Conservation (phyloP, 2,113 vertebrate genomes). For the Lonchura striata region DNA sequence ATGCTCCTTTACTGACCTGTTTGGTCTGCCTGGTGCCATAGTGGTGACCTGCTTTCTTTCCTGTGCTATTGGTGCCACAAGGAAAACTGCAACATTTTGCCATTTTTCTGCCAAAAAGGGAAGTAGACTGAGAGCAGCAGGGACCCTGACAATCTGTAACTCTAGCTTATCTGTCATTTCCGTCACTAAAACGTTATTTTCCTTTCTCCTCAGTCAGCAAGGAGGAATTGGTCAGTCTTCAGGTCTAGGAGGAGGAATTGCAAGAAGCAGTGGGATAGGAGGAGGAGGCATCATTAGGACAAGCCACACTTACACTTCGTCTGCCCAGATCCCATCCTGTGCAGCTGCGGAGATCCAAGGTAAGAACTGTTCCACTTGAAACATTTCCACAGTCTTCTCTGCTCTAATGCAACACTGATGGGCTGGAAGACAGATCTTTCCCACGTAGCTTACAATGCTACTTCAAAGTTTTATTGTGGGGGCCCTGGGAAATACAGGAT, state of each 20-base stretch:
- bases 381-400: background rate
- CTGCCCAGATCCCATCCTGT: slow-evolving; percentile 46
- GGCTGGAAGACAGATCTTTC: background rate
- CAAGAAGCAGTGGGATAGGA: slow-evolving; percentile 56
- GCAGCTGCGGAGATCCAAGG: slow-evolving; percentile 56
- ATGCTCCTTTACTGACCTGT: background rate
- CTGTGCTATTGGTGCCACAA: background rate
- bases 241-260: background rate
- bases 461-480: background rate
- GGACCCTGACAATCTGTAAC: background rate
- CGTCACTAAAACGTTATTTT: background rate
- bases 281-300: slow-evolving; percentile 50
- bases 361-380: background rate
- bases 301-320: slow-evolving; percentile 40
- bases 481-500: background rate
- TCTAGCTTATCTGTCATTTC: background rate
- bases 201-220: slow-evolving; percentile 2
- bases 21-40: background rate
- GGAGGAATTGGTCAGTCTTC: slow-evolving; percentile 56
- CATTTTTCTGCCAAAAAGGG: background rate
- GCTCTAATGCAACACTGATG: background rate
- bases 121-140: background rate
- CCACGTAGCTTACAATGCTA: rapidly evolving
- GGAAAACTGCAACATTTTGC: background rate
- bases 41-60: background rate